These are phyloP conservation scores for Salvelinus namaycush DNA, from an alignment of 2,113 vertebrate genomes.

Conservation along the genomic window DNA sequence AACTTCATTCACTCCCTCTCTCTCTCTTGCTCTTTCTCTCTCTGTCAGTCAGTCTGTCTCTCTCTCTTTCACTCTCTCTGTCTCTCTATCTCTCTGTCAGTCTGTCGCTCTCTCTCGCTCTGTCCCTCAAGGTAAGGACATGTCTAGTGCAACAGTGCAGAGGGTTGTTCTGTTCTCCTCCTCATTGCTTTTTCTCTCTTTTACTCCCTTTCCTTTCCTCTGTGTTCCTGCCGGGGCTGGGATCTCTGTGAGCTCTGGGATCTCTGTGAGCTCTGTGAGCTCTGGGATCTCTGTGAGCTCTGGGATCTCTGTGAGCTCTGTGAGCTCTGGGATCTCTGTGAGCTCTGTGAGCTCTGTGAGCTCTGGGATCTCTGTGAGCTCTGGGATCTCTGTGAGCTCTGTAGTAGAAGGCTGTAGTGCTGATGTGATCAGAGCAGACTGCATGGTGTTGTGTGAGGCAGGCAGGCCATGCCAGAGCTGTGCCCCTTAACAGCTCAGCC, in stretches of 20 bases:
- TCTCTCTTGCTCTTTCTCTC: too few species aligned
- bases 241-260: neutral
- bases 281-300: too few species aligned
- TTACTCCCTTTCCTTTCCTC: neutral
- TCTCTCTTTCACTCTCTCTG: too few species aligned
- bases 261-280: too few species aligned
- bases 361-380: too few species aligned
- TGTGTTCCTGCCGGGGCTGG: neutral
- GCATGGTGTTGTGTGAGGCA: neutral
- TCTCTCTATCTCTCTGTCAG: neutral
- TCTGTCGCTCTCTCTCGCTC: neutral
- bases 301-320: too few species aligned
- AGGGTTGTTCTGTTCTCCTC: neutral
- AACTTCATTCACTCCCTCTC: too few species aligned
- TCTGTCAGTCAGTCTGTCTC: too few species aligned
- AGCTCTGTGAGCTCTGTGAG: neutral
- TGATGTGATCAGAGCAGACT: constrained; percentile 22
- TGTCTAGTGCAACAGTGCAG: neutral
- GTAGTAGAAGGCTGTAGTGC: neutral
- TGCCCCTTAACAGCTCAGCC: neutral
- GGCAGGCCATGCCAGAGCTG: constrained; percentile 2
- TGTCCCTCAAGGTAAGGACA: neutral
- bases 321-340: neutral
- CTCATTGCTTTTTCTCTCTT: neutral
- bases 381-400: neutral